Evolutionary conservation across 2,113 vertebrate species (phyloP).

Genomic region (Taxidea taxus): DNA sequence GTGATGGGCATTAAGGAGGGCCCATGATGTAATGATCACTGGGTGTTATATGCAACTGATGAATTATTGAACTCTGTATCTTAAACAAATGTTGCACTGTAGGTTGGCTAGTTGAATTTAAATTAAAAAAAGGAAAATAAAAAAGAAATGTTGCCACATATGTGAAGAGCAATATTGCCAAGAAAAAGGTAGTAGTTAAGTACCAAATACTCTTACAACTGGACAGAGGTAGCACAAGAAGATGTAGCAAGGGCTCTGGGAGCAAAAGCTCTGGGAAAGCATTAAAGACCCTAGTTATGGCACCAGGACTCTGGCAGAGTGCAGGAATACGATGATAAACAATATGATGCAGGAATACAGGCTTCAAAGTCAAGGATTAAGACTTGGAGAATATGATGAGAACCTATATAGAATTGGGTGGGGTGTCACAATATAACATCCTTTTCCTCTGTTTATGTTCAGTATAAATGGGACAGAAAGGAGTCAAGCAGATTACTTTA

Average conservation of each 20-base stretch:
- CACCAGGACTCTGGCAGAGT: neutral
- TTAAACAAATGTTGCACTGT: neutral
- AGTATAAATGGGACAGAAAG: neutral
- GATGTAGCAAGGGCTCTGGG: neutral
- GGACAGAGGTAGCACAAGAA: neutral
- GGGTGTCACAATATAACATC: neutral
- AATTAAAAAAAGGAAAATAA: neutral
- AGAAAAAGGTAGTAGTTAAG: neutral
- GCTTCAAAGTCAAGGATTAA: neutral
- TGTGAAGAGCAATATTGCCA: neutral
- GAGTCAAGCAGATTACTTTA: neutral
- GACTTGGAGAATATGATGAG: neutral
- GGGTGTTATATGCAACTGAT: neutral
- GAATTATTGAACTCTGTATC: neutral
- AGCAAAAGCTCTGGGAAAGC: neutral
- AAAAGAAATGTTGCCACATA: neutral
- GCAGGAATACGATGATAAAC: neutral
- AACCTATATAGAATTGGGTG: neutral
- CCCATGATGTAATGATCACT: neutral
- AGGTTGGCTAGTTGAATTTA: neutral
- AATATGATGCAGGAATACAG: neutral
- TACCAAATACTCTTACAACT: neutral
- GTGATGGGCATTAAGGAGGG: neutral
- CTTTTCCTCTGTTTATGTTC: neutral
- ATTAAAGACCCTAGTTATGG: neutral